These are phyloP conservation scores for Setipinna tenuifilis DNA, from an alignment of 2,797 vertebrate species.

Conservation along the genomic window DNA sequence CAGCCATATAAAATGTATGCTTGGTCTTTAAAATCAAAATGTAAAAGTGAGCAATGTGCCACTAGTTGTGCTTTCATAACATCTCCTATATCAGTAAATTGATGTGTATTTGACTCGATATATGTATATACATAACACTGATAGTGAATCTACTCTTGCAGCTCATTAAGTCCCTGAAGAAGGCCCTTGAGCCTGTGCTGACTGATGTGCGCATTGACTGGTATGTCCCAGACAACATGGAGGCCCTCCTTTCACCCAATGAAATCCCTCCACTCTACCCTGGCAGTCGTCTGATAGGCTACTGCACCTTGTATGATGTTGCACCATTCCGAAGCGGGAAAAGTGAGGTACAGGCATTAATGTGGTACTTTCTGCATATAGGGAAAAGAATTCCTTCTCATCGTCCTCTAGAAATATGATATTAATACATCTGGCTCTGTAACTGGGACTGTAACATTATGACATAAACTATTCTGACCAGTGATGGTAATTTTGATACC, in stretches of 20 bases:
- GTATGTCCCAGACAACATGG: constrained; percentile 94
- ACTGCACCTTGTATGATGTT: constrained; percentile 90
- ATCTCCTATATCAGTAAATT: neutral
- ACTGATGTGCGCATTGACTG: constrained; percentile 97
- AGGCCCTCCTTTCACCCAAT: constrained; percentile 93
- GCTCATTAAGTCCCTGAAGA: constrained; percentile 93
- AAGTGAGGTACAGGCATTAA: constrained; percentile 60
- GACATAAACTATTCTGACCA: too few relatives aligned
- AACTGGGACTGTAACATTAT: too few relatives aligned
- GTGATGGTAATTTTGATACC: too few relatives aligned
- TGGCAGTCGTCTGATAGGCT: constrained; percentile 87
- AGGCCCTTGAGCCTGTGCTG: constrained; percentile 91
- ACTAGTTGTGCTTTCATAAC: neutral
- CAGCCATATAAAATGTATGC: neutral
- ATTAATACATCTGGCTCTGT: too few relatives aligned
- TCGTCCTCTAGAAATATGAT: too few relatives aligned
- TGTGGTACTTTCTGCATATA: neutral
- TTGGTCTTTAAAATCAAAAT: neutral
- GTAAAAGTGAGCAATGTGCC: neutral
- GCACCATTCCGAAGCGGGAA: constrained; percentile 79
- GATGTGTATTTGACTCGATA: neutral
- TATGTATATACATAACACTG: neutral
- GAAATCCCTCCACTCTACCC: constrained; percentile 93
- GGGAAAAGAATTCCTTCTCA: neutral
- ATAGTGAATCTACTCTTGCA: constrained; percentile 54